These are phyloP conservation scores for Pogonomyrmex barbatus DNA, from an alignment of 1,140 invertebrate species.

Conservation along the genomic window DNA sequence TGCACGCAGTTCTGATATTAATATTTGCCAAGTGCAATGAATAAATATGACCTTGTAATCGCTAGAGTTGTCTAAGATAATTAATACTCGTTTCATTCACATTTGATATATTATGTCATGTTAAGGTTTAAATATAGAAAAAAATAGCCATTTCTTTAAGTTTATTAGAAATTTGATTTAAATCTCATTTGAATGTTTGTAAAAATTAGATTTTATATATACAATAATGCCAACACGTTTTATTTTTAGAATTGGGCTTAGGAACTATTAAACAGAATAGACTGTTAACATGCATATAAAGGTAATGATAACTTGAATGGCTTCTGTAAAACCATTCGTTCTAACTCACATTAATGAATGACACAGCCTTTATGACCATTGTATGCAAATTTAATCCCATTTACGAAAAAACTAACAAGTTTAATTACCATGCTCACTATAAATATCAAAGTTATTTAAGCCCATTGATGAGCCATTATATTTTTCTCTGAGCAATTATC, in stretches of 20 bases:
- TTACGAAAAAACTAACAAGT: constrained; percentile 28
- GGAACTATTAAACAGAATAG: not conserved
- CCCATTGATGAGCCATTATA: constrained; percentile 37
- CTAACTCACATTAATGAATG: constrained; percentile 34
- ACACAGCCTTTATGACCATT: constrained; percentile 8
- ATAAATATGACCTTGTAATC: constrained; percentile 32
- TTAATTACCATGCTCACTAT: constrained; percentile 21
- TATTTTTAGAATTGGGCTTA: constrained; percentile 6
- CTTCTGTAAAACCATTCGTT: not conserved
- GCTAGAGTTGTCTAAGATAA: constrained; percentile 46
- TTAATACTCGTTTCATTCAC: constrained; percentile 40
- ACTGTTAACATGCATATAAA: not conserved
- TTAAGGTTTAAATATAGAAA: not conserved
- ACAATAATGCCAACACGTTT: not conserved
- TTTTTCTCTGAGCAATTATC: constrained; percentile 49
- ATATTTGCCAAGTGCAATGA: constrained; percentile 56
- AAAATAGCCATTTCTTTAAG: not conserved
- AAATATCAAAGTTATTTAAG: constrained; percentile 33
- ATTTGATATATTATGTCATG: constrained; percentile 15
- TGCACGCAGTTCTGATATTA: constrained; percentile 58
- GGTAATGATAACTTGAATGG: constrained; percentile 20
- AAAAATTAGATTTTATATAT: not conserved
- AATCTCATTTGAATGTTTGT: not conserved
- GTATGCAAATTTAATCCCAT: constrained; percentile 40
- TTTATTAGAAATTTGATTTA: not conserved